Conservation (phyloP, 1,140 invertebrate genomes). For the Drosophila watanabei region DNA sequence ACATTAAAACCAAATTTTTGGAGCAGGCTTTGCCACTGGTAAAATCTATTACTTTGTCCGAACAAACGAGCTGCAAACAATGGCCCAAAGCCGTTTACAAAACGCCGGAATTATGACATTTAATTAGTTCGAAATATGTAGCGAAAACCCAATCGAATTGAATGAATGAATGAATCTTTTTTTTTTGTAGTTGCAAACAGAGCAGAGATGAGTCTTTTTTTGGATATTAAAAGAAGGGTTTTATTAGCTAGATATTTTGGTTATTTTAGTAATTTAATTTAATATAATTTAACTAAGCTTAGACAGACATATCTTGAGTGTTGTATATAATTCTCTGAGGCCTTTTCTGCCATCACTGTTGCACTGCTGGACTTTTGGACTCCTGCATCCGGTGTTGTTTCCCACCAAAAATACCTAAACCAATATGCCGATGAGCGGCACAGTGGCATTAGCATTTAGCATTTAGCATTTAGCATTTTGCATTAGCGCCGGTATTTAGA, state of each 20-base stretch:
- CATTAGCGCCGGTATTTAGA: conserved; percentile 36
- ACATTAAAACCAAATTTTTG: background rate
- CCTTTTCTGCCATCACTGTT: background rate
- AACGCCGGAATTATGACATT: conserved; percentile 44
- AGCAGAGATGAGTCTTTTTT: background rate
- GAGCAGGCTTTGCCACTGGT: conserved; percentile 1
- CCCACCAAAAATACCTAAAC: conserved; percentile 3
- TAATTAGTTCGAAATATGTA: conserved; percentile 36
- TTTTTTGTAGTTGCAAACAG: conserved; percentile 10
- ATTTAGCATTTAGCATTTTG: conserved; percentile 18
- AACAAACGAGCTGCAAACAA: conserved; percentile 12
- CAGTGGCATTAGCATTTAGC: conserved; percentile 6
- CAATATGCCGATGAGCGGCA: background rate
- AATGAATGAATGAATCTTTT: conserved; percentile 21
- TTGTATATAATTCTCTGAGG: too few species aligned
- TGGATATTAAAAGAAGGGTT: background rate
- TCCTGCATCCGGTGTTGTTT: background rate
- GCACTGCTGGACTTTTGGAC: too few species aligned
- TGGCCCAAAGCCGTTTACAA: conserved; percentile 9
- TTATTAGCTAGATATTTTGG: background rate
- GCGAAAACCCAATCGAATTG: background rate
- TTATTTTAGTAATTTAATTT: too few species aligned
- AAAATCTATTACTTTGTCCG: conserved; percentile 10
- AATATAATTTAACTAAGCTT: too few species aligned
- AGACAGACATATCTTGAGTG: background rate